Base-by-base conservation (phyloP, 2,797 vertebrate genomes). In the Sebastes minor region DNA sequence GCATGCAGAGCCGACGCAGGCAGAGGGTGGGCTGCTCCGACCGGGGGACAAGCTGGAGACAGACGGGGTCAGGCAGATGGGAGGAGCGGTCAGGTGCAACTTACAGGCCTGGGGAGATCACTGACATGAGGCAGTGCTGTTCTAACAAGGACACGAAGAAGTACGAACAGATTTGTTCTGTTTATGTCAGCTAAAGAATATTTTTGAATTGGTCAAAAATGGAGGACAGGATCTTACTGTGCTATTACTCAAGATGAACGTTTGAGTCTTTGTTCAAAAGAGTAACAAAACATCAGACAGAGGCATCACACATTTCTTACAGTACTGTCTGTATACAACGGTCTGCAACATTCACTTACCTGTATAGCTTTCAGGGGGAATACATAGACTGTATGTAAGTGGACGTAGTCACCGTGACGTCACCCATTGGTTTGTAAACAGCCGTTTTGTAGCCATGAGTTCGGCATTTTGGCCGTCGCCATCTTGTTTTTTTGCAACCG, bases 31-130 rank as follows among this genome's bases (percentile, higher is more conserved):
- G 77, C 87, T 80, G 81, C 78, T 77, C 67, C 9, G 32, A 79
- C 52, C 64, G 13, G 82, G 80, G 81, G 82, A 88, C 79, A 72
- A 74, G 76, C 66, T 78, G 72, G 84, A 85, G 82, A 88, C 71
- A 74, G 81, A 87, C 71, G 22, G 73, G 83, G 79, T 93, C 89
- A 84, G 73, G 71, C 81, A 86, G 85, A 86, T 80, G 83, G 86
- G 85, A 83, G 87, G 78, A 86, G 76, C 11, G 62, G 80, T 90
- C 85, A 91, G 87, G 84, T 89, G 87, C 69, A 85, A 67, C 30
- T 75, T 78, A 84, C 35, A 78, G 80, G 83, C 69, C 82, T 74
- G 35, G 22, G 61, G 81, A 82, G 84, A 88, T 68, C 72, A 30
- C 52, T 42, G 80, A 82, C 82, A 65, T 80, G 63, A 63, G 72